Percentiles rank a stretch among this genome's conserved stretches.
phyloP scores from a whole-genome alignment of 2,797 vertebrate species.

The Pipistrellus nathusii region DNA sequence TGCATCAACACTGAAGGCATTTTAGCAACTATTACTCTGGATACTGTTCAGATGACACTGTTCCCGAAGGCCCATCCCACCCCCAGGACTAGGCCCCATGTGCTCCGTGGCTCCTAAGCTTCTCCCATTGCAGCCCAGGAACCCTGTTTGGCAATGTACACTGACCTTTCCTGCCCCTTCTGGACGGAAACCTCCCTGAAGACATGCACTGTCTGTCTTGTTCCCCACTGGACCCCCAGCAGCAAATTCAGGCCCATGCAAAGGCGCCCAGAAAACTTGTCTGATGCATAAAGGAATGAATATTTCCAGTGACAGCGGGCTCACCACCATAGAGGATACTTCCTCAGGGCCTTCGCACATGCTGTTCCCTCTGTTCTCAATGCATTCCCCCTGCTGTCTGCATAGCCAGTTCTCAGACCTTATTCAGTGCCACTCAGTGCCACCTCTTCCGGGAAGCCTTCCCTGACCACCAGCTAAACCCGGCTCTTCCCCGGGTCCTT shows the following conservation, averaged over 20 bases:
- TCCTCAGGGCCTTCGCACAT: neutral
- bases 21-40: neutral
- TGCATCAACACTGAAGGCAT: neutral
- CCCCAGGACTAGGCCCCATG: accelerated
- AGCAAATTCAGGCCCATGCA: neutral
- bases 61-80: neutral
- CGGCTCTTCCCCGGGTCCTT: neutral
- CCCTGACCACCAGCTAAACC: neutral
- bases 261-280: neutral
- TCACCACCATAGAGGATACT: neutral
- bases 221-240: neutral
- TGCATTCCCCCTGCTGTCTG: neutral
- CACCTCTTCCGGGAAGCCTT: neutral
- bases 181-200: neutral
- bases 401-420: accelerated
- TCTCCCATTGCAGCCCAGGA: neutral
- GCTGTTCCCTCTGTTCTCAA: accelerated
- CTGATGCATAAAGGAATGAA: neutral
- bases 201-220: accelerated
- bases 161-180: neutral
- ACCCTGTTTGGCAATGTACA: accelerated
- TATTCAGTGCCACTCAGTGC: neutral
- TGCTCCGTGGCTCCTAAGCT: neutral
- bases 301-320: neutral
- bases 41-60: neutral